phyloP scores from a whole-genome alignment of 2,888 invertebrate genomes.

The Orthosia gothica region DNA sequence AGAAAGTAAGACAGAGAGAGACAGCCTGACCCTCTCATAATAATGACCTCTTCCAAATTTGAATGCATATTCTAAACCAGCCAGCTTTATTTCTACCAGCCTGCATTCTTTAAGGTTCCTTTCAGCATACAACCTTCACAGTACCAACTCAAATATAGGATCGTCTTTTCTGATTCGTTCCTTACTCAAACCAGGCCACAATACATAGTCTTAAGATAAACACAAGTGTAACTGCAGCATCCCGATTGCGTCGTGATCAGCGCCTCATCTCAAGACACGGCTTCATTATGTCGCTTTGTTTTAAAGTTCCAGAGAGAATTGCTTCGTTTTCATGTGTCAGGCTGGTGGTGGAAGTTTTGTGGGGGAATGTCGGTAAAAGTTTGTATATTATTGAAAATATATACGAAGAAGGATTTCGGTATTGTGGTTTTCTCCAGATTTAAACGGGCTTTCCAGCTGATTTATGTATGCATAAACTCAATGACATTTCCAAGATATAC shows the following conservation, averaged over 20 bases:
- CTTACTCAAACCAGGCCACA: constrained; percentile 28
- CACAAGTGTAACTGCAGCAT: constrained; percentile 5
- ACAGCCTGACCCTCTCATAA: too few relatives aligned
- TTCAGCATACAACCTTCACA: too few relatives aligned
- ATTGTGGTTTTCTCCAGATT: neutral
- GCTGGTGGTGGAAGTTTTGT: neutral
- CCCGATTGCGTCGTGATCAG: constrained; percentile 45
- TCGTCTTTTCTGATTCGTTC: neutral
- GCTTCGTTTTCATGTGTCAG: constrained; percentile 30
- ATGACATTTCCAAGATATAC: neutral
- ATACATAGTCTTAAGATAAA: constrained; percentile 10
- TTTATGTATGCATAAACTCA: neutral
- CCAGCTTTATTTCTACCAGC: too few relatives aligned
- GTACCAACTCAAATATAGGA: neutral
- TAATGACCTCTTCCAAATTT: too few relatives aligned
- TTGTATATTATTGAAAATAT: constrained; percentile 2
- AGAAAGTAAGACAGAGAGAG: too few relatives aligned
- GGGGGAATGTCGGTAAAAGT: neutral
- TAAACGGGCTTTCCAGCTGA: neutral
- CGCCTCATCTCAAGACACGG: constrained; percentile 48
- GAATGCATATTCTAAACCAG: too few relatives aligned
- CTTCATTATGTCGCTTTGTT: constrained; percentile 57
- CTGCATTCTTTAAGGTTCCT: too few relatives aligned
- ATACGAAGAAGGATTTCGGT: neutral
- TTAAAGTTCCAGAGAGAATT: constrained; percentile 44